These are phyloP conservation scores for Dissostichus mawsoni DNA, from an alignment of 2,113 vertebrate genomes.

Conservation along the genomic window DNA sequence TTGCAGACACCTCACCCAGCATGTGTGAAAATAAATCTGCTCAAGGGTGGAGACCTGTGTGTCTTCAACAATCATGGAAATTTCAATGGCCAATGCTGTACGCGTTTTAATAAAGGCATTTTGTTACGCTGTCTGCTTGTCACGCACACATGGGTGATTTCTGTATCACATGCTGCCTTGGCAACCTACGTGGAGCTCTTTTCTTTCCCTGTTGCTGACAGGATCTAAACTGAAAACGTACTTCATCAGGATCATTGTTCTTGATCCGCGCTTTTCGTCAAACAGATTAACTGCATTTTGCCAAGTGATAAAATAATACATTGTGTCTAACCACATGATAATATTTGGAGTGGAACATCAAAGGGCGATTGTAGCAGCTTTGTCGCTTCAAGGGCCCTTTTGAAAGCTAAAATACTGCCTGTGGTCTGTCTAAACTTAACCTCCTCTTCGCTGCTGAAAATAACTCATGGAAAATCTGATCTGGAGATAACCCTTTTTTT, in stretches of 20 bases:
- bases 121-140: conserved; percentile 65
- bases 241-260: conserved; percentile 63
- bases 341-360: conserved; percentile 64
- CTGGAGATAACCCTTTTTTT: conserved; percentile 69
- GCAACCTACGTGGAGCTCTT: conserved; percentile 50
- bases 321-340: conserved; percentile 54
- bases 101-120: conserved; percentile 75
- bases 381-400: conserved; percentile 56
- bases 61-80: conserved; percentile 83
- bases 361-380: conserved; percentile 47
- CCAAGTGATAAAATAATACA: conserved; percentile 54
- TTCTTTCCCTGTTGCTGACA: conserved; percentile 54
- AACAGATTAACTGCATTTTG: conserved; percentile 58
- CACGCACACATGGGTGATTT: conserved; percentile 50
- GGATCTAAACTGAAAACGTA: conserved; percentile 48
- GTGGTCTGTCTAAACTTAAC: conserved; percentile 68
- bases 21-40: conserved; percentile 87
- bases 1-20: conserved; percentile 85
- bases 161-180: conserved; percentile 27
- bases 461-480: conserved; percentile 76
- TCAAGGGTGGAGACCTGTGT: conserved; percentile 81
- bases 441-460: conserved; percentile 65
- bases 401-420: conserved; percentile 64
- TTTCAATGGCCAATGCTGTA: conserved; percentile 71
- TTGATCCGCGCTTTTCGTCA: conserved; percentile 44